phyloP scores from a whole-genome alignment of 53 echinoderm and acorn worm genomes.

The Pentamera pediparva region DNA sequence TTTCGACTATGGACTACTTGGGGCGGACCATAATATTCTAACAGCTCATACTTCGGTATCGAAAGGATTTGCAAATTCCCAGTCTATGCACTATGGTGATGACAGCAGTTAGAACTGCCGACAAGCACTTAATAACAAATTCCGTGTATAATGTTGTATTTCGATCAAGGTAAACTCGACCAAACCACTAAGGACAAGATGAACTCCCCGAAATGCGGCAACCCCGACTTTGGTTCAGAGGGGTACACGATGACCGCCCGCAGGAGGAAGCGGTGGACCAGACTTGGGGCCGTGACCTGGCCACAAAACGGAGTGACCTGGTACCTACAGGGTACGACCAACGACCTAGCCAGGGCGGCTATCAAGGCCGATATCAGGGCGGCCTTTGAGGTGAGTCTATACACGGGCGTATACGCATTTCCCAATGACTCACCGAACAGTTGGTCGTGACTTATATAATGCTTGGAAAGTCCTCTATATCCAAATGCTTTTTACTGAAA shows the following conservation, averaged over 20 bases:
- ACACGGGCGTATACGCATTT: too few species aligned
- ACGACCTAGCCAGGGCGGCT: conserved; percentile 14
- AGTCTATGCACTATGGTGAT: neutral
- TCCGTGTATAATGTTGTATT: neutral
- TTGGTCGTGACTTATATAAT: too few species aligned
- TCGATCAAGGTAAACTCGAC: conserved; percentile 58
- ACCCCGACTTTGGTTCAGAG: conserved; percentile 43
- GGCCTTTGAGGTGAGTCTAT: conserved; percentile 42
- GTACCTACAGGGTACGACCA: conserved; percentile 29
- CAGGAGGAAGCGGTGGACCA: conserved; percentile 44
- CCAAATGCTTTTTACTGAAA: too few species aligned
- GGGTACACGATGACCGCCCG: conserved; percentile 20
- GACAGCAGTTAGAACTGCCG: neutral
- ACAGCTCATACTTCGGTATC: too few species aligned
- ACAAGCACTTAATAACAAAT: neutral
- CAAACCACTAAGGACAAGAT: conserved; percentile 52
- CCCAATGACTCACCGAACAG: too few species aligned
- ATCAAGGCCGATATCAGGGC: neutral
- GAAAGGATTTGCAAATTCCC: too few species aligned
- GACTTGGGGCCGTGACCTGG: conserved; percentile 29
- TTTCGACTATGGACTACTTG: too few species aligned
- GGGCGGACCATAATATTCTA: too few species aligned
- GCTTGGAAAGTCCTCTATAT: too few species aligned
- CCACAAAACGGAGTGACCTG: conserved; percentile 44
- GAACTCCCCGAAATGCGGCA: conserved; percentile 67